A percentile compares a stretch with the other conserved stretches of the same genome.
phyloP scores from a whole-genome alignment of 2,113 vertebrate genomes.

The Phylloscopus whistleri region DNA sequence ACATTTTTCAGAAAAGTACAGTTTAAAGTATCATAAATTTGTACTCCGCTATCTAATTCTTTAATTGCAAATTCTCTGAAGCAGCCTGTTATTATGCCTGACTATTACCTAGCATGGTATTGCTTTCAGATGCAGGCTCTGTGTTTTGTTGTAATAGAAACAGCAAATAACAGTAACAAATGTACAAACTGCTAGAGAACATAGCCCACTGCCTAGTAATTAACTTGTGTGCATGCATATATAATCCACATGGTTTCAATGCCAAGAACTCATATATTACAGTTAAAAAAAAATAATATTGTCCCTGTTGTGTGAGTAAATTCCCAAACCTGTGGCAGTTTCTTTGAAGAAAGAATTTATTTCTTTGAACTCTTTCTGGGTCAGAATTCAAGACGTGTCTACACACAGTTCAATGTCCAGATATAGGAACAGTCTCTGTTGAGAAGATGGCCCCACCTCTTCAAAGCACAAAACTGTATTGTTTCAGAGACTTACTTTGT shows the following conservation, averaged over 20 bases:
- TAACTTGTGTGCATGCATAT: background rate
- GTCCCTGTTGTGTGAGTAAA: background rate
- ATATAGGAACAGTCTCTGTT: background rate
- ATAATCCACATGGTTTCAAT: background rate
- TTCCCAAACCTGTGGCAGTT: background rate
- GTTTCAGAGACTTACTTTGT: background rate
- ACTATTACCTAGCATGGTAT: background rate
- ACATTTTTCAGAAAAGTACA: background rate
- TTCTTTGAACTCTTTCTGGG: background rate
- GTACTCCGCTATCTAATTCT: background rate
- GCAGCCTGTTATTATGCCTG: background rate
- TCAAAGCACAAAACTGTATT: background rate
- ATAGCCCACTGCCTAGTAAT: background rate
- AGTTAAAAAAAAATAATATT: background rate
- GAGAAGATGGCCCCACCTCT: background rate
- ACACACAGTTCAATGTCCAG: background rate
- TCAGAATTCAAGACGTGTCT: background rate
- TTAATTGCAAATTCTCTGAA: constrained; percentile 21
- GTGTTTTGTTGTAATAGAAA: background rate
- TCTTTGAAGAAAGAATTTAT: background rate
- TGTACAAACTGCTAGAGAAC: background rate
- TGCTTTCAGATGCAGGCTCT: background rate
- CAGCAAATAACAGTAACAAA: background rate
- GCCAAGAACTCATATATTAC: background rate
- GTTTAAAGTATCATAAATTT: constrained; percentile 16